Percentiles rank a stretch among this genome's conserved stretches.
Conservation (phyloP, 1,140 invertebrate genomes). For the Melipona quadrifasciata region DNA sequence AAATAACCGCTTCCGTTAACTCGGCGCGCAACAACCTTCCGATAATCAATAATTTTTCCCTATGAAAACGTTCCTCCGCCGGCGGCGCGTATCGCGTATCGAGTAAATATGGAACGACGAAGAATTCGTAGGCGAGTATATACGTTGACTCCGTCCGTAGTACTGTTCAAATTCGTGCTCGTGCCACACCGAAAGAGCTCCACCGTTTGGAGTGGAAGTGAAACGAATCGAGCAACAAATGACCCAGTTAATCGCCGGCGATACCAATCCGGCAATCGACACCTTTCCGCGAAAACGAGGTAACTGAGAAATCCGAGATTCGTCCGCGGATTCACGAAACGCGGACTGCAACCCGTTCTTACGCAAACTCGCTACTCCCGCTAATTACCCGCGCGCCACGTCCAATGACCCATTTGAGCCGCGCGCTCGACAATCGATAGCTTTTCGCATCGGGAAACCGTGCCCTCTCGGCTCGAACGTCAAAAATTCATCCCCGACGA, state of each 20-base stretch:
- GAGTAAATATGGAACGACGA: constrained; percentile 30
- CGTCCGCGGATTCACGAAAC: neutral
- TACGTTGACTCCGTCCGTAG: neutral
- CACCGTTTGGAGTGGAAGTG: neutral
- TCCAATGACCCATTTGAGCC: constrained; percentile 32
- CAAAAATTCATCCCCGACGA: constrained; percentile 25
- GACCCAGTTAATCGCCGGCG: constrained; percentile 18
- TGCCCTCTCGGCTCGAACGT: neutral
- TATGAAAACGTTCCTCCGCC: neutral
- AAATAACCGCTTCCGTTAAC: constrained; percentile 43
- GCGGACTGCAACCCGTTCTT: neutral
- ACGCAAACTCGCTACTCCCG: constrained; percentile 15
- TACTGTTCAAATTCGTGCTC: neutral
- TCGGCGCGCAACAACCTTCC: constrained; percentile 14
- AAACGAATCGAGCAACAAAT: neutral
- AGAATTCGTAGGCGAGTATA: neutral
- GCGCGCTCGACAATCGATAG: constrained; percentile 33
- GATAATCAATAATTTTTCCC: constrained; percentile 43
- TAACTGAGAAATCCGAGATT: constrained; percentile 32
- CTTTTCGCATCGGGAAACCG: constrained; percentile 19
- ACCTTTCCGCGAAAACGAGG: constrained; percentile 25
- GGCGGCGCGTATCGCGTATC: neutral
- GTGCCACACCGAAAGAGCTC: too few species aligned
- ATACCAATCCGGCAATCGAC: constrained; percentile 20
- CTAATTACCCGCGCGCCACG: constrained; percentile 14